A percentile compares a stretch with the other conserved stretches of the same genome.
These are phyloP conservation scores for Rhodeus uyekii DNA, from an alignment of 2,797 vertebrate species.

Conservation along the genomic window DNA sequence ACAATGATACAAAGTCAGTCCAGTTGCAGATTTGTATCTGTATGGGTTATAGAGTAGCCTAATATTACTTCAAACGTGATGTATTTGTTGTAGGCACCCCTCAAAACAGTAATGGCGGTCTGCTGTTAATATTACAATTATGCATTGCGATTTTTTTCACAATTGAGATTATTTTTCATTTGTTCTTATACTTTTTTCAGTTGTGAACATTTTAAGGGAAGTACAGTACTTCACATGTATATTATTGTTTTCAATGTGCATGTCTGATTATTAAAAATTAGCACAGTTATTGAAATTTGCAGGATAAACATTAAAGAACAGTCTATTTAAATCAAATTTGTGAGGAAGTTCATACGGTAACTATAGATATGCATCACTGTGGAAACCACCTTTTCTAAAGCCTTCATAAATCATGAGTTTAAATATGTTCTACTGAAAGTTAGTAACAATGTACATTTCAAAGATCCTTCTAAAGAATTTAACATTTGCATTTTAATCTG, in stretches of 20 bases:
- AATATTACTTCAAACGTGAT: neutral
- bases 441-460: neutral
- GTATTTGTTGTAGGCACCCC: neutral
- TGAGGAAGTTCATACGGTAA: neutral
- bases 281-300: neutral
- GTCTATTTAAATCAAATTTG: neutral
- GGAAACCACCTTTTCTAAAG: neutral
- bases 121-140: neutral
- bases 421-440: neutral
- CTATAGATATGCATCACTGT: neutral
- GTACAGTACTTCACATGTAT: neutral
- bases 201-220: neutral
- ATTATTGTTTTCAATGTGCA: neutral
- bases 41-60: neutral
- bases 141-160: neutral
- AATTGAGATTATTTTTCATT: neutral
- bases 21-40: too few relatives aligned
- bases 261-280: neutral
- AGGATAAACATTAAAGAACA: neutral
- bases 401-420: neutral
- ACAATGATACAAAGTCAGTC: neutral
- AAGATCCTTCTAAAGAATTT: neutral
- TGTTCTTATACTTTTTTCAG: neutral
- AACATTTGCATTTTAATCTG: neutral
- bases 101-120: neutral